Conservation (phyloP, 2,888 invertebrate species). For the Drosophila mettleri region DNA sequence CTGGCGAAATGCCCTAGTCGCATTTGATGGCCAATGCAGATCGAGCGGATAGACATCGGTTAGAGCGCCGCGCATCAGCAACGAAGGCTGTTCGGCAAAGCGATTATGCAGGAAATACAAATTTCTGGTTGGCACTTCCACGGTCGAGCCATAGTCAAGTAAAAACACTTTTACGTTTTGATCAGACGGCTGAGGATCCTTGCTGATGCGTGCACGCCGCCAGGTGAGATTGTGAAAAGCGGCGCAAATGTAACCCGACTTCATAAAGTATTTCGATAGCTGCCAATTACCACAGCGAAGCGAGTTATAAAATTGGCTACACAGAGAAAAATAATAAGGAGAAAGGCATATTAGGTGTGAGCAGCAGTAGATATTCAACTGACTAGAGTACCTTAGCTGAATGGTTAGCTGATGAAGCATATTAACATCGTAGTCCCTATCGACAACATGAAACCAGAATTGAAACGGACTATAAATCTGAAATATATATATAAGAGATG, state of each 20-base stretch:
- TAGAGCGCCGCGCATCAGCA: constrained; percentile 40
- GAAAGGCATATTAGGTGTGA: not conserved
- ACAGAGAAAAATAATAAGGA: not conserved
- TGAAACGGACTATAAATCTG: constrained; percentile 50
- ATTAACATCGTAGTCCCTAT: rapidly evolving
- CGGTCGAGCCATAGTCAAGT: constrained; percentile 32
- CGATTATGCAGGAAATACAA: constrained; percentile 11
- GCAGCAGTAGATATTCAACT: not conserved
- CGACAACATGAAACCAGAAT: constrained; percentile 49
- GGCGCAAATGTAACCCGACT: constrained; percentile 38
- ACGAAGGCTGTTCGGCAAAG: constrained; percentile 12
- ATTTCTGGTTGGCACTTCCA: not conserved
- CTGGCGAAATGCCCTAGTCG: constrained; percentile 3
- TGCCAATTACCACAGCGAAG: not conserved
- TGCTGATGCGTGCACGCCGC: constrained; percentile 36
- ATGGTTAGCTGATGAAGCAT: not conserved
- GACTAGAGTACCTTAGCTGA: constrained; percentile 10
- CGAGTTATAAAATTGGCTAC: constrained; percentile 14
- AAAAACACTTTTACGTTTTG: constrained; percentile 13
- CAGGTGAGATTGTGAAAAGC: not conserved
- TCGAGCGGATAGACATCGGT: constrained; percentile 40
- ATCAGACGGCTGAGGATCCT: not conserved
- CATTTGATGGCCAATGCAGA: constrained; percentile 32
- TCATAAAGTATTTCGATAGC: constrained; percentile 14
- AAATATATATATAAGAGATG: no score